A percentile compares a stretch with the other conserved stretches of the same genome.
Conservation (phyloP, 2,888 invertebrate species). For the Adineta ricciae region DNA sequence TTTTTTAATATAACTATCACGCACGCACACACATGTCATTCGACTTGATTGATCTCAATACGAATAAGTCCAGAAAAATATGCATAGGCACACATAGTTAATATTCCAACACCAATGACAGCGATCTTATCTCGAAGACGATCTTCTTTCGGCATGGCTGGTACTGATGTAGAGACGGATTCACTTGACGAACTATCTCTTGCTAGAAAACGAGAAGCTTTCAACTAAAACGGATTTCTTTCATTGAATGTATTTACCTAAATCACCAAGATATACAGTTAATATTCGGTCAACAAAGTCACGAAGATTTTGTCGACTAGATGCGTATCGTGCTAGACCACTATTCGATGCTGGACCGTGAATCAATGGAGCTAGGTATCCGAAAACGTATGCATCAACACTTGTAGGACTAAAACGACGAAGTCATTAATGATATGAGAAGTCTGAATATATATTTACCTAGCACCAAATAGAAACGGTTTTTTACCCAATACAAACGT, state of each 20-base stretch:
- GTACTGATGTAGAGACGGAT: background rate
- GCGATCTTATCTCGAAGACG: conserved; percentile 8
- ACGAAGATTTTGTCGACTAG: background rate
- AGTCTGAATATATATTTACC: background rate
- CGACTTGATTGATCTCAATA: background rate
- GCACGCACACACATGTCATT: background rate
- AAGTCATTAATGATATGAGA: background rate
- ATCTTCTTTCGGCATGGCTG: background rate
- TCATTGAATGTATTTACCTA: background rate
- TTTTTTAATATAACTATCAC: background rate
- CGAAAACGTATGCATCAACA: background rate
- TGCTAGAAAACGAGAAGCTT: background rate
- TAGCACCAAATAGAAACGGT: background rate
- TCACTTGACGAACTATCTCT: background rate
- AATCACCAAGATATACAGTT: background rate
- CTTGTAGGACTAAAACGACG: background rate
- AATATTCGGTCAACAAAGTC: conserved; percentile 10
- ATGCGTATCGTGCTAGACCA: background rate
- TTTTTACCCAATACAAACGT: background rate
- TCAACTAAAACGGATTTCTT: too few relatives aligned
- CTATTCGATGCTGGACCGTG: background rate
- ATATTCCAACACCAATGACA: background rate
- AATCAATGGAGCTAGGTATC: conserved; percentile 7
- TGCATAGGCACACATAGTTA: conserved; percentile 10
- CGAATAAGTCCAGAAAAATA: conserved; percentile 15